Conservation (phyloP, 1,140 invertebrate genomes). For the Cyclargus thomasi region DNA sequence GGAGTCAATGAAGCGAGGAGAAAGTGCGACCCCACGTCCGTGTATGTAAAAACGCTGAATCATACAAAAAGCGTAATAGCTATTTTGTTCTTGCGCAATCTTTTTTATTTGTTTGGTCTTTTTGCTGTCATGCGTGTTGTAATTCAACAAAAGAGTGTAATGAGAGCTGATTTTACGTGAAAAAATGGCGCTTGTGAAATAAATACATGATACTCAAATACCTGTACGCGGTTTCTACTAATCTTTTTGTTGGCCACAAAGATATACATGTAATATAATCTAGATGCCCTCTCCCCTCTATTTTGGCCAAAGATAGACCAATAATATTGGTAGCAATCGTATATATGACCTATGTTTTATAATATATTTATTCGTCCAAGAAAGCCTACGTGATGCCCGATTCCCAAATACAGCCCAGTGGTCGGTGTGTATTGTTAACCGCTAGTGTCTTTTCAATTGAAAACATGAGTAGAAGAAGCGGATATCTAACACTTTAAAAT, state of each 20-base stretch:
- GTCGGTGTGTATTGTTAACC: no score
- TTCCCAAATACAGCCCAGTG: no score
- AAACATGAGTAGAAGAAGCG: no score
- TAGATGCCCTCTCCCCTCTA: background rate
- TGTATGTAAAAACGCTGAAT: conserved; percentile 63
- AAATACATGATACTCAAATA: background rate
- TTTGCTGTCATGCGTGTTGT: background rate
- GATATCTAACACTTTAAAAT: no score
- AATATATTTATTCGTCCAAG: no score
- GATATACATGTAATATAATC: background rate
- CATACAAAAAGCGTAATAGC: conserved; percentile 29
- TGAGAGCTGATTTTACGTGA: background rate
- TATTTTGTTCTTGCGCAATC: conserved; percentile 17
- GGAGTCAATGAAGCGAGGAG: conserved; percentile 68
- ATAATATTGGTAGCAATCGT: no score
- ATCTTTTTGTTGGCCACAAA: background rate
- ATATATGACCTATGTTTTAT: no score
- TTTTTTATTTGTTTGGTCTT: conserved; percentile 3
- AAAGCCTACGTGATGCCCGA: no score
- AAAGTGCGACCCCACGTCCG: conserved; percentile 68
- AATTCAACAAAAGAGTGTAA: background rate
- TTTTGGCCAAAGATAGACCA: no score
- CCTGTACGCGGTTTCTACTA: background rate
- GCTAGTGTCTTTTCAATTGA: no score
- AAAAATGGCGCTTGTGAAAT: background rate